Percentiles rank a stretch among this genome's conserved stretches.
Conservation (phyloP, 2,797 vertebrate species). For the Epinephelus awoara region DNA sequence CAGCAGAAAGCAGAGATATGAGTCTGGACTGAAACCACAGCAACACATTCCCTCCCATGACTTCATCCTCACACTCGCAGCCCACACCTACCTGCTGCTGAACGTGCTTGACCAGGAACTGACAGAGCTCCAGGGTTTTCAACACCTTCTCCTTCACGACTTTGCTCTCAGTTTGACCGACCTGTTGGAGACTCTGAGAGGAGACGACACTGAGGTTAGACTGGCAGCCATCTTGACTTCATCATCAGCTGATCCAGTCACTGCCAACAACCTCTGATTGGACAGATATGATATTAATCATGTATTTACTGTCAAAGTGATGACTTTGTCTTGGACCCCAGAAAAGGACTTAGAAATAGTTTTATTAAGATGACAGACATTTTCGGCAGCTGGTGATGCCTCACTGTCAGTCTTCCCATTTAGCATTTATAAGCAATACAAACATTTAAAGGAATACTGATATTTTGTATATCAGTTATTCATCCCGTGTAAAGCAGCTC, state of each 20-base stretch:
- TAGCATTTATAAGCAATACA: too few species aligned
- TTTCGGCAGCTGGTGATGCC: too few species aligned
- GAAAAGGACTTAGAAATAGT: too few species aligned
- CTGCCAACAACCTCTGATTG: background rate
- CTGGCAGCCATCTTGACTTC: too few species aligned
- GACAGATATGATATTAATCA: too few species aligned
- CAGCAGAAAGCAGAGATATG: background rate
- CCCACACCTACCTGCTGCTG: slow-evolving; percentile 82
- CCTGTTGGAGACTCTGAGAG: slow-evolving; percentile 67
- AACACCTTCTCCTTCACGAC: slow-evolving; percentile 87
- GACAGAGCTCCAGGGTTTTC: slow-evolving; percentile 88
- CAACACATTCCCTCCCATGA: too few species aligned
- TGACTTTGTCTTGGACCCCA: too few species aligned
- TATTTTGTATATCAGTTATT: too few species aligned
- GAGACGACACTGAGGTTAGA: background rate
- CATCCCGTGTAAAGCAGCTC: background rate
- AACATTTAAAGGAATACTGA: too few species aligned
- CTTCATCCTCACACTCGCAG: rapidly evolving
- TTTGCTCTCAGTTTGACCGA: slow-evolving; percentile 77
- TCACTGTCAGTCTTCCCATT: too few species aligned
- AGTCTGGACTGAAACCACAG: background rate
- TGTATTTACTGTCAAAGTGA: too few species aligned
- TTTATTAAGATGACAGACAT: too few species aligned
- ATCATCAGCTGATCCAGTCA: background rate
- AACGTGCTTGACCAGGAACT: slow-evolving; percentile 84